These are phyloP conservation scores for Capitella teleta DNA, from an alignment of 1,140 invertebrate species.

Conservation along the genomic window DNA sequence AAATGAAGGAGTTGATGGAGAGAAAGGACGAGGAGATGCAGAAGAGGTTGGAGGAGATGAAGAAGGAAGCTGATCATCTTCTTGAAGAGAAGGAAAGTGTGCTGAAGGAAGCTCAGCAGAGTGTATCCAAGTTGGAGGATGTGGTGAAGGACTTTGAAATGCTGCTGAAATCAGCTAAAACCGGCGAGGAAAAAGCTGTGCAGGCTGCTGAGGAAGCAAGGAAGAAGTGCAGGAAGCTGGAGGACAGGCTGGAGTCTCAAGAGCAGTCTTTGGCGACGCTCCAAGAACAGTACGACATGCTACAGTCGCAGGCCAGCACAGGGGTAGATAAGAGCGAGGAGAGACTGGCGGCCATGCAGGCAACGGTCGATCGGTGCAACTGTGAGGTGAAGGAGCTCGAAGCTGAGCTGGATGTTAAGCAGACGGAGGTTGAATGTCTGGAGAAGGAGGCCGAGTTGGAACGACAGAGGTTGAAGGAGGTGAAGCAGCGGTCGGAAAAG, in stretches of 20 bases:
- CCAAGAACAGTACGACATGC: too few relatives aligned
- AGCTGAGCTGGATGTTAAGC: not conserved
- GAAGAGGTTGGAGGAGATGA: not conserved
- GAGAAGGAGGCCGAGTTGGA: conserved; percentile 2
- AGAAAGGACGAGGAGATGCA: not conserved
- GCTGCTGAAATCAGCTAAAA: not conserved
- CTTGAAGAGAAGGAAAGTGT: not conserved
- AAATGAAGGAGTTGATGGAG: not conserved
- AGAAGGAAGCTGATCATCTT: not conserved
- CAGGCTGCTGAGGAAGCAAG: not conserved
- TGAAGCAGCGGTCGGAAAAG: not conserved
- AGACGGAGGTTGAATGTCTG: not conserved
- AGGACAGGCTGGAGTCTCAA: not conserved
- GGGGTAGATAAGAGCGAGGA: too few relatives aligned
- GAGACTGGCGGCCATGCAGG: too few relatives aligned
- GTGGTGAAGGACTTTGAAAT: not conserved
- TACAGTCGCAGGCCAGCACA: too few relatives aligned
- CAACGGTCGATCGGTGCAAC: too few relatives aligned
- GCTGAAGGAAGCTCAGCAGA: not conserved
- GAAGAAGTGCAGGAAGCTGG: not conserved
- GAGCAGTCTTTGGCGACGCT: not conserved
- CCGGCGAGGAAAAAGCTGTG: not conserved
- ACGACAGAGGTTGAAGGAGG: not conserved
- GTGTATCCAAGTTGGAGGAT: not conserved
- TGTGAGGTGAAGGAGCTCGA: not conserved